Conservation (phyloP, 2,113 vertebrate species). For the Syrmaticus mikado region DNA sequence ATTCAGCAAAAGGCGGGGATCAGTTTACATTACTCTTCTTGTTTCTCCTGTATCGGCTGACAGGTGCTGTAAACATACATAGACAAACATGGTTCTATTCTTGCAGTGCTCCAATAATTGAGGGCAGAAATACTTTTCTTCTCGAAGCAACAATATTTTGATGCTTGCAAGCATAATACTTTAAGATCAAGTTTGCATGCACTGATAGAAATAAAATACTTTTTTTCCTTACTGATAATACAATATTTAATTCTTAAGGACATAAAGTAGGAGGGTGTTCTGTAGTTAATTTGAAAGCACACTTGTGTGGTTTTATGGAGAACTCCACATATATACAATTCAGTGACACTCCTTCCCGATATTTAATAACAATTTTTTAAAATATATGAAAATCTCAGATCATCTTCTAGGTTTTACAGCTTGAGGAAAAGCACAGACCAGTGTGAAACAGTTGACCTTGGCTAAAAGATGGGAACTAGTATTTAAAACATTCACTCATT, state of each 20-base stretch:
- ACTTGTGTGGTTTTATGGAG: not conserved
- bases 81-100: slow-evolving; percentile 84
- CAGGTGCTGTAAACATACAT: slow-evolving; percentile 93
- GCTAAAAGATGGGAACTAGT: slow-evolving; percentile 74
- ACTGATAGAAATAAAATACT: not conserved
- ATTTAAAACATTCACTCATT: slow-evolving; percentile 82
- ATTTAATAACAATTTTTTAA: not conserved
- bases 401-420: not conserved
- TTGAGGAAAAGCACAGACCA: slow-evolving; percentile 21
- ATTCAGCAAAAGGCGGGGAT: slow-evolving; percentile 86
- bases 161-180: not conserved
- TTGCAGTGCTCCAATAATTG: slow-evolving; percentile 66
- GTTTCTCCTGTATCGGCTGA: slow-evolving; percentile 91
- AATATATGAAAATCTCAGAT: not conserved
- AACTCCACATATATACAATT: not conserved
- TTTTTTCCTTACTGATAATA: not conserved
- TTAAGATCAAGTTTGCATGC: not conserved
- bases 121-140: slow-evolving; percentile 71
- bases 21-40: slow-evolving; percentile 89
- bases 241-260: not conserved
- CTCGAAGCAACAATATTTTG: slow-evolving; percentile 22
- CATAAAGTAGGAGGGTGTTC: not conserved
- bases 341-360: not conserved
- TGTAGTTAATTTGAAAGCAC: not conserved
- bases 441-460: slow-evolving; percentile 76